Evolutionary conservation across 2,113 vertebrate genomes (phyloP).

Genomic region (Xiphorhynchus elegans): DNA sequence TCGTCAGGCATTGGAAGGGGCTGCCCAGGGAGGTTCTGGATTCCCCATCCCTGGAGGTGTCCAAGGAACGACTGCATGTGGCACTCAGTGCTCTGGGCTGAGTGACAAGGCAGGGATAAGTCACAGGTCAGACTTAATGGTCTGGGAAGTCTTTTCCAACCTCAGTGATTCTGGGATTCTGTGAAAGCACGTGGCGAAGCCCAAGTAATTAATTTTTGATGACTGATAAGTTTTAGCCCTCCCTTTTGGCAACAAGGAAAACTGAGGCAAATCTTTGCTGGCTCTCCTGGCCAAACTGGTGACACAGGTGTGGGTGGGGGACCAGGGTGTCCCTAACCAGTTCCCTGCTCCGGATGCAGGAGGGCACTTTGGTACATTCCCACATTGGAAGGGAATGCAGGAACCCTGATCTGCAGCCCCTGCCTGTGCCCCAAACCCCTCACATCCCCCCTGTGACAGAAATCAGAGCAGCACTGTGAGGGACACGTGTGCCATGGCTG

Average conservation of each 20-base stretch:
- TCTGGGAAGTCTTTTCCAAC: neutral
- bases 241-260: neutral
- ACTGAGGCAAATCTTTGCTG: neutral
- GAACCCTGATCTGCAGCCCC: neutral
- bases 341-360: neutral
- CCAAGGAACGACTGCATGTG: neutral
- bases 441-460: neutral
- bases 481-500: neutral
- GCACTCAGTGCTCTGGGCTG: neutral
- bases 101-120: fast-evolving
- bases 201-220: neutral
- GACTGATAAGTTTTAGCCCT: neutral
- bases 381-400: fast-evolving
- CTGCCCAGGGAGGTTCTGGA: neutral
- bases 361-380: neutral
- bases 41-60: neutral
- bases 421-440: neutral
- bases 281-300: neutral
- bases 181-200: neutral
- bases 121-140: fast-evolving
- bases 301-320: neutral
- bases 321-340: neutral
- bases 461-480: neutral
- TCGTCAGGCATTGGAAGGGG: fast-evolving
- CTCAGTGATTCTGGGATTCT: neutral